A percentile compares a stretch with the other conserved stretches of the same genome.
These are phyloP conservation scores for Monochamus saltuarius DNA, from an alignment of 1,140 invertebrate genomes.

Conservation along the genomic window DNA sequence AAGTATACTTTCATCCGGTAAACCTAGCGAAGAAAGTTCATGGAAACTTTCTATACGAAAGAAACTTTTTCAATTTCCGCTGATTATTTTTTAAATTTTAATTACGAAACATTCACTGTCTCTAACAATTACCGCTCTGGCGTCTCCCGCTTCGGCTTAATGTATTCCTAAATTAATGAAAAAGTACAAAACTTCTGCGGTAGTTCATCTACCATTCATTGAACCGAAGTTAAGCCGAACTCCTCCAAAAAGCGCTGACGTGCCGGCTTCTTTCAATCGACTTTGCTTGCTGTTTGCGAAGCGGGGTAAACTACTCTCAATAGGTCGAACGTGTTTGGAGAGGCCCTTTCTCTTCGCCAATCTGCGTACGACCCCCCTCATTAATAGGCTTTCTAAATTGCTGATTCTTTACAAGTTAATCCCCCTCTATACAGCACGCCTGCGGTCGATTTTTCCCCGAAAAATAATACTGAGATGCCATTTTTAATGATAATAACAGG, in stretches of 20 bases:
- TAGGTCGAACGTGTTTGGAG: constrained; percentile 7
- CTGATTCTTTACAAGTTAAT: too few species aligned
- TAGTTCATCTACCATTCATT: constrained; percentile 1
- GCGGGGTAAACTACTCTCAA: constrained; percentile 9
- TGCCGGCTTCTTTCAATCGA: constrained; percentile 10
- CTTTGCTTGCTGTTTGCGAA: constrained; percentile 5
- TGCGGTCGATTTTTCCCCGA: too few species aligned
- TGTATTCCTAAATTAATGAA: constrained; percentile 14
- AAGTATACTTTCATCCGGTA: neutral
- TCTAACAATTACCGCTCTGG: constrained; percentile 5
- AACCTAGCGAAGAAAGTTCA: neutral
- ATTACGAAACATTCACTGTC: constrained; percentile 13
- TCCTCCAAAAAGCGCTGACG: constrained; percentile 3
- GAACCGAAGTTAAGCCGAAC: neutral
- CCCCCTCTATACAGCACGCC: too few species aligned
- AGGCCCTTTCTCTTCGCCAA: neutral
- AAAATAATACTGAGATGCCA: too few species aligned
- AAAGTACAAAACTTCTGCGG: neutral
- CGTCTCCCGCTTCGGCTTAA: neutral
- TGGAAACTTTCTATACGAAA: neutral
- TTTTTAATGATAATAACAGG: too few species aligned
- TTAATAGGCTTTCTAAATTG: too few species aligned
- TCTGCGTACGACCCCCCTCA: neutral
- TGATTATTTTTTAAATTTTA: constrained; percentile 7
- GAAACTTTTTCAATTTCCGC: constrained; percentile 12